Conservation (phyloP, 2,113 vertebrate species). For the Phalacrocorax aristotelis region DNA sequence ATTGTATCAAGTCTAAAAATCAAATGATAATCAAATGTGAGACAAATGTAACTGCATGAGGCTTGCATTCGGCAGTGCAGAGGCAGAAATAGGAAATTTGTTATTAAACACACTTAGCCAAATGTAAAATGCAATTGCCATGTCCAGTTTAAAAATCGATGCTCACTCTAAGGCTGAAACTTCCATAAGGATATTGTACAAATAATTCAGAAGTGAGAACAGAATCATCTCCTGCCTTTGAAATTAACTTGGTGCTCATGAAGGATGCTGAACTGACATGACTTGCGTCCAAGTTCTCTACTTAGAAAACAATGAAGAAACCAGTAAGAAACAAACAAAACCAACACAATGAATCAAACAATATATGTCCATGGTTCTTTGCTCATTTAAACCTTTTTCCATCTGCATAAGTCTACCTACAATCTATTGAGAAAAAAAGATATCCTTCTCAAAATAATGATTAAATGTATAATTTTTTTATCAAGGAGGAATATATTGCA, state of each 20-base stretch:
- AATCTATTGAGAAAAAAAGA: background rate
- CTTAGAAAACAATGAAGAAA: background rate
- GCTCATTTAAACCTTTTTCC: background rate
- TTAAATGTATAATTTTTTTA: background rate
- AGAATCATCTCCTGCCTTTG: background rate
- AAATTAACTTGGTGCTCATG: background rate
- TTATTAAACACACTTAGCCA: background rate
- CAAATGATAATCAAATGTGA: background rate
- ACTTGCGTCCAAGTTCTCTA: background rate
- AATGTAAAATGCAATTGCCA: background rate
- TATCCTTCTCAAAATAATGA: background rate
- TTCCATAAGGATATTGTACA: background rate
- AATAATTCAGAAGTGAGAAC: background rate
- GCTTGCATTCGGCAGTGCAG: background rate
- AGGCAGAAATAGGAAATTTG: background rate
- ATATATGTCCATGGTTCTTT: background rate
- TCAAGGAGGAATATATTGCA: background rate
- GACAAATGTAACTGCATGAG: background rate
- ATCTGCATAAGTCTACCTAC: background rate
- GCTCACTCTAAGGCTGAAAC: background rate
- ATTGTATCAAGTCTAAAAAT: background rate
- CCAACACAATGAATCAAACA: background rate
- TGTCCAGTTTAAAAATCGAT: background rate
- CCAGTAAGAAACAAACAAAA: background rate
- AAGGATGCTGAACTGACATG: background rate